These are phyloP conservation scores for Castor canadensis DNA, from an alignment of 2,113 vertebrate species.

Conservation along the genomic window DNA sequence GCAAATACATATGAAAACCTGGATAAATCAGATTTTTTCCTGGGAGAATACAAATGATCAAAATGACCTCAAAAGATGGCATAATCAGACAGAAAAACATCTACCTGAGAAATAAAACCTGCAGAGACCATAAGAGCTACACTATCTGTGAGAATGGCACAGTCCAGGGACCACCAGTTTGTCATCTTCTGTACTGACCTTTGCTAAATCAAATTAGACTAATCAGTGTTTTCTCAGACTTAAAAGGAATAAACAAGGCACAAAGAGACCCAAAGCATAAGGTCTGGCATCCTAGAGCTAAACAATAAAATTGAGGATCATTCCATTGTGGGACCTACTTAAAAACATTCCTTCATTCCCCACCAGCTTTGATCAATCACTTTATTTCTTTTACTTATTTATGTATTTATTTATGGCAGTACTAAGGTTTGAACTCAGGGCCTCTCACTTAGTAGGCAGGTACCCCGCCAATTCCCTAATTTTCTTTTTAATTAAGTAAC, in stretches of 20 bases:
- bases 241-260: neutral
- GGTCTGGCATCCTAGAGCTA: neutral
- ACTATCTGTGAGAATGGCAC: neutral
- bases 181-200: neutral
- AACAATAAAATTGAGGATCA: neutral
- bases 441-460: too few species aligned
- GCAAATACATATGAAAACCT: conserved; percentile 25
- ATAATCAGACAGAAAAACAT: neutral
- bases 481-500: neutral
- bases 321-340: neutral
- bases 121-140: neutral
- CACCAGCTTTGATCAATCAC: neutral
- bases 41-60: conserved; percentile 19
- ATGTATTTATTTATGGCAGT: too few species aligned
- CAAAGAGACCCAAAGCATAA: neutral
- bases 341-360: neutral
- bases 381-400: too few species aligned
- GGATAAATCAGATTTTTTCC: neutral
- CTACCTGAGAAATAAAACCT: neutral
- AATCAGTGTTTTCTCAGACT: neutral
- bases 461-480: too few species aligned
- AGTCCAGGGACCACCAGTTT: neutral
- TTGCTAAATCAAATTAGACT: neutral
- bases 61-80: neutral
- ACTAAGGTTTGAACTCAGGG: too few species aligned